Base-by-base conservation (phyloP, 2,797 vertebrate species). In the Danio albolineatus region DNA sequence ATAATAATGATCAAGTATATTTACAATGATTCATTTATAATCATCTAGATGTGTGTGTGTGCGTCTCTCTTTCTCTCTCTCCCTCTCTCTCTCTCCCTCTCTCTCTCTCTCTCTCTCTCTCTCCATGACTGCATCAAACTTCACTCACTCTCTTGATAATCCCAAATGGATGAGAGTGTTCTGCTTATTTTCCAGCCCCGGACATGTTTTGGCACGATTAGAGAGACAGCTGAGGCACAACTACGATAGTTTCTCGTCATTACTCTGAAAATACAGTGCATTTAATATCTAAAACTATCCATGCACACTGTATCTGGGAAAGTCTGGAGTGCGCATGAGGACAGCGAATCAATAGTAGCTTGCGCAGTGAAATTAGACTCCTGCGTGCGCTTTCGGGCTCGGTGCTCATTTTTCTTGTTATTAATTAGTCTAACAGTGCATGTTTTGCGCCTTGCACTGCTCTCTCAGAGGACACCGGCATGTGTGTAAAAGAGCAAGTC, bases 41-140 rank as follows among this genome's bases (percentile, higher is more conserved):
- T n/a, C n/a, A n/a, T n/a, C n/a, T n/a, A n/a, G n/a, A n/a, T n/a
- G n/a, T n/a, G n/a, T n/a, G n/a, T n/a, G n/a, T n/a, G n/a, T n/a
- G n/a, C n/a, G n/a, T 48, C 19, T 76, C 43, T 66, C 16, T 74
- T 56, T 90, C 85, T 89, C 90, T 91, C 53, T 14, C 85, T 83
- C 43, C 72, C 49, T 78, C n/a, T 28, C 28, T 59, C 0, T 57
- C 54, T 62, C 49, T 78, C 41, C 53, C 72, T 81, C 56, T 48
- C 19, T 76, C 43, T 66, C 16, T 74, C 56, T 90, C 85, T 89
- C 90, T 91, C 53, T 14, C 85, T 83, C 43, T 72, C 39, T 82
- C 79, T 83, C 82, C 82, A 21, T 72, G 49, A 76, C 49, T 76
- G 86, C 85, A 80, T 81, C 16, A 43, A 61, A 73, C 46, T 48